phyloP scores from a whole-genome alignment of 2,888 invertebrate species.

The Mystacides longicornis region DNA sequence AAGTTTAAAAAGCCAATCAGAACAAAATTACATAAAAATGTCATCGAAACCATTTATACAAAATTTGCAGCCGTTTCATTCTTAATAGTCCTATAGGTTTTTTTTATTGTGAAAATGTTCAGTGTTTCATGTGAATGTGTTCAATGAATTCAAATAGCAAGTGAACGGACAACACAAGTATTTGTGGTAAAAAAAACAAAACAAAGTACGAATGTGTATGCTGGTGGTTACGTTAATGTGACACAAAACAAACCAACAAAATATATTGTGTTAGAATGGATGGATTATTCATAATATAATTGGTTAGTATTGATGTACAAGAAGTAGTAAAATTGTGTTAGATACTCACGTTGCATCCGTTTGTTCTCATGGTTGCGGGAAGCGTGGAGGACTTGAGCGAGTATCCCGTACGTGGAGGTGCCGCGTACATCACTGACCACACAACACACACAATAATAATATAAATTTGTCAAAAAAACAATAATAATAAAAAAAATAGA shows the following conservation, averaged over 20 bases:
- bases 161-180: too few relatives aligned
- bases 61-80: too few relatives aligned
- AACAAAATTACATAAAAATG: background rate
- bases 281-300: too few relatives aligned
- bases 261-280: too few relatives aligned
- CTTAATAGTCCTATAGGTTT: too few relatives aligned
- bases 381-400: conserved; percentile 68
- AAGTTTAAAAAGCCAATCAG: background rate
- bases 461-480: conserved; percentile 23
- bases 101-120: too few relatives aligned
- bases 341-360: conserved; percentile 39
- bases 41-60: background rate
- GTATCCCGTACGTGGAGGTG: conserved; percentile 73
- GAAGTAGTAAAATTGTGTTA: background rate
- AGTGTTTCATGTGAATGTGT: too few relatives aligned
- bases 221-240: too few relatives aligned
- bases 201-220: too few relatives aligned
- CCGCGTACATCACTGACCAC: conserved; percentile 52
- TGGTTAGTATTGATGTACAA: background rate
- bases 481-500: conserved; percentile 20
- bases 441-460: conserved; percentile 22
- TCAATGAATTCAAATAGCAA: too few relatives aligned
- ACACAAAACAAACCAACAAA: too few relatives aligned
- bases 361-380: conserved; percentile 52
- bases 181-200: too few relatives aligned